Evolutionary conservation across 2,797 vertebrate genomes (phyloP), one percentile per base, ranked within the genome.

Genomic region (Emydoidea blandingii): DNA sequence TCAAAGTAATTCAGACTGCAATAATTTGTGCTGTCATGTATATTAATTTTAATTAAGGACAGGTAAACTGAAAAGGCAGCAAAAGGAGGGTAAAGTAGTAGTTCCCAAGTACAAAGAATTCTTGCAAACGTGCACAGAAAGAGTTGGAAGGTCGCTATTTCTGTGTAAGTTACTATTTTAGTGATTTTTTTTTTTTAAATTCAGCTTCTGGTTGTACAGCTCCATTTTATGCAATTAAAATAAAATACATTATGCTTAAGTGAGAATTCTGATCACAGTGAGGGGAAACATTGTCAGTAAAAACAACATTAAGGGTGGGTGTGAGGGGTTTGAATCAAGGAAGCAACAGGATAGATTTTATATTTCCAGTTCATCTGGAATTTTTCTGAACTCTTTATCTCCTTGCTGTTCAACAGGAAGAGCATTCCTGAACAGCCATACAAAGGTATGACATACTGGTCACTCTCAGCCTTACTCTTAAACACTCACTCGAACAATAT

Each of bases 31-130:
- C 81, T 96, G 94, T 94, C 92, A 76, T 87, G 18, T 31, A 16
- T 92, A 93, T 93, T 19, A 91, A 87, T 95, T 96, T 95, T 96
- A 94, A 95, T 95, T 90, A 94, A 95, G 49, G 68, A 31, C 85
- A 94, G 87, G 85, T 95, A 96, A 95, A 96, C 25, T 89, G 92
- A 93, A 85, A 95, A 95, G 83, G 95, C 93, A 96, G 88, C 44
- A 89, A 79, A 87, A 85, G 93, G 21, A 78, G 0, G 2, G 31
- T 76, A 81, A 85, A 91, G 92, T 76, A 88, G 72, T 41, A 83
- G 93, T 95, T 87, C 79, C 86, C 0, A 2, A 87, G 53, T 87
- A 56, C 79, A 62, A 92, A 53, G 37, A 85, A 52, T 81, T 62
- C 16, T 74, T 44, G 31, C 19, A 27, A 86, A 84, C n/a, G 93